phyloP scores from a whole-genome alignment of 2,888 invertebrate species.

The Eupithecia centaureata region DNA sequence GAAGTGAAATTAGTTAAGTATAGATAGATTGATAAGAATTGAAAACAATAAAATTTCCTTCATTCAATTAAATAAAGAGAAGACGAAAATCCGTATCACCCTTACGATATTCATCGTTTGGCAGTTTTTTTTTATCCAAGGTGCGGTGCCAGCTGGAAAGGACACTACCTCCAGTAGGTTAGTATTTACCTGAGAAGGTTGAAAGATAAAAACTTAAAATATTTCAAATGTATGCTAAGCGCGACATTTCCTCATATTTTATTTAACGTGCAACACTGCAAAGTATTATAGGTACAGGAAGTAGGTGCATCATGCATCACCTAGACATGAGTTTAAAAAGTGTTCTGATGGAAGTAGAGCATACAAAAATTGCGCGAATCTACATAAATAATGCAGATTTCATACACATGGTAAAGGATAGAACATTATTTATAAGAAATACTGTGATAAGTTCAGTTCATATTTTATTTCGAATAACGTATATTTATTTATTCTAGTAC shows the following conservation, averaged over 20 bases:
- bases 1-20: too few species aligned
- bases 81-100: too few species aligned
- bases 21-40: too few species aligned
- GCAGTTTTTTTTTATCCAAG: neutral
- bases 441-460: neutral
- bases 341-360: constrained; percentile 18
- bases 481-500: neutral
- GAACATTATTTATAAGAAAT: constrained; percentile 24
- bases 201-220: neutral
- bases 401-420: constrained; percentile 42
- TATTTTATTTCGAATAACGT: neutral
- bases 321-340: constrained; percentile 34
- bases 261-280: constrained; percentile 12
- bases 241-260: constrained; percentile 19
- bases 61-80: too few species aligned
- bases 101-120: too few species aligned
- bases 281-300: constrained; percentile 23
- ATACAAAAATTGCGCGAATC: constrained; percentile 59
- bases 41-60: too few species aligned
- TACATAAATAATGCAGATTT: constrained; percentile 70
- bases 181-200: neutral
- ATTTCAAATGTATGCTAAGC: constrained; percentile 13
- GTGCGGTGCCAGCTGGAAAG: too few species aligned
- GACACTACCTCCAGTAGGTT: neutral
- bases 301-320: constrained; percentile 40